Evolutionary conservation across 2,888 invertebrate species (phyloP).

Genomic region (Ormia ochracea): DNA sequence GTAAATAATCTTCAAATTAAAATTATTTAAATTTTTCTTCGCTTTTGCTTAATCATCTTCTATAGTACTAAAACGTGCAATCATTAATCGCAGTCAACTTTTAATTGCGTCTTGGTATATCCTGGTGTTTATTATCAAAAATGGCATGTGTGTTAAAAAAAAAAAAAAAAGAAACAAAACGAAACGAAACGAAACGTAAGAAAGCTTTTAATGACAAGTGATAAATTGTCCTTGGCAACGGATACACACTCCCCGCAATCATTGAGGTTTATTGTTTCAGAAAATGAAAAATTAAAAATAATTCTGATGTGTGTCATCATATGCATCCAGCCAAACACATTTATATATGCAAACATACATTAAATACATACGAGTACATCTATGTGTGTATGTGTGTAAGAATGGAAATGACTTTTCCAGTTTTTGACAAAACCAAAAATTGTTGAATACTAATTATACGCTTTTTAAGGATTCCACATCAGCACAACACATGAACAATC

Average conservation of each 20-base stretch:
- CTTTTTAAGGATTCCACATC: conserved; percentile 48
- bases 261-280: conserved; percentile 54
- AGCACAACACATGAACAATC: conserved; percentile 26
- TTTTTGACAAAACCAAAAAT: conserved; percentile 48
- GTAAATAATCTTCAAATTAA: conserved; percentile 14
- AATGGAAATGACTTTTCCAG: conserved; percentile 45
- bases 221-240: conserved; percentile 50
- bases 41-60: conserved; percentile 54
- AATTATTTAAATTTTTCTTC: conserved; percentile 10
- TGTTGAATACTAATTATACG: conserved; percentile 61
- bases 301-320: conserved; percentile 59
- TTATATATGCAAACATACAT: too few species aligned
- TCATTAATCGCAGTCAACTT: conserved; percentile 56
- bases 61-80: conserved; percentile 6
- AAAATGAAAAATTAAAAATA: conserved; percentile 61
- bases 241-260: conserved; percentile 57
- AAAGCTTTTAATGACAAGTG: conserved; percentile 61
- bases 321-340: too few species aligned
- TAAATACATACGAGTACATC: too few species aligned
- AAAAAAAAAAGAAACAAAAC: too few species aligned
- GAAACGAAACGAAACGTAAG: conserved; percentile 1
- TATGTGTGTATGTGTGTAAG: background rate
- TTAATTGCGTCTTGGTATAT: conserved; percentile 48
- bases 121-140: conserved; percentile 10
- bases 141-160: conserved; percentile 34